These are phyloP conservation scores for Cotesia chilonis DNA, from an alignment of 1,140 invertebrate species.

Conservation along the genomic window DNA sequence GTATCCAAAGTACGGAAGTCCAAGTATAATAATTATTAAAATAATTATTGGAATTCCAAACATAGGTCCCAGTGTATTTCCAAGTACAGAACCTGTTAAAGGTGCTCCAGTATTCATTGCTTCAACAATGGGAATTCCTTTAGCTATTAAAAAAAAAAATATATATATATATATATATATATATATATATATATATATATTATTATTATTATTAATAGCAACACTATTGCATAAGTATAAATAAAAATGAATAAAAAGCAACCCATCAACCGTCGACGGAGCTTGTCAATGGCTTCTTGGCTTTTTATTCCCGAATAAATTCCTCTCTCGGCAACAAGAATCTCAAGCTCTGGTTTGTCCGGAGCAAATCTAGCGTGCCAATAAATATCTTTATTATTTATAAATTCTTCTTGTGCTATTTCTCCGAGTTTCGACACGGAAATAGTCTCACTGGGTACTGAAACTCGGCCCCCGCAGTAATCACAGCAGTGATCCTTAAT, in stretches of 20 bases:
- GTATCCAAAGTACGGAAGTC: conserved; percentile 51
- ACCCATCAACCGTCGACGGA: conserved; percentile 40
- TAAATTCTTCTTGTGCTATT: conserved; percentile 43
- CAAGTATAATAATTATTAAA: conserved; percentile 43
- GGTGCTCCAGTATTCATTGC: conserved; percentile 47
- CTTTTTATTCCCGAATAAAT: conserved; percentile 48
- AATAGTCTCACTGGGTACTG: conserved; percentile 33
- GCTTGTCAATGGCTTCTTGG: conserved; percentile 42
- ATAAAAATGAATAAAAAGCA: conserved; percentile 25
- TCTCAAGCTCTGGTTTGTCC: conserved; percentile 46
- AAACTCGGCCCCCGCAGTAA: conserved; percentile 56
- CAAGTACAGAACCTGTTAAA: conserved; percentile 40
- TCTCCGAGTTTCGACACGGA: conserved; percentile 43
- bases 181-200: no score
- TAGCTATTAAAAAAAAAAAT: not conserved
- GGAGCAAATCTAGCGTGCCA: conserved; percentile 54
- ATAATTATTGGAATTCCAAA: conserved; percentile 46
- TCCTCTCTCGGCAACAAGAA: conserved; percentile 54
- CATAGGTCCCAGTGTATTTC: conserved; percentile 42
- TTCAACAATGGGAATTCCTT: not conserved
- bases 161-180: not conserved
- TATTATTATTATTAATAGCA: not conserved
- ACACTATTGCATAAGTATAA: conserved; percentile 17
- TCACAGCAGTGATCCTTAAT: conserved; percentile 61
- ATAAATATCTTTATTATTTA: conserved; percentile 35